Evolutionary conservation across 2,113 vertebrate genomes (phyloP).

Genomic region (Colossoma macropomum): DNA sequence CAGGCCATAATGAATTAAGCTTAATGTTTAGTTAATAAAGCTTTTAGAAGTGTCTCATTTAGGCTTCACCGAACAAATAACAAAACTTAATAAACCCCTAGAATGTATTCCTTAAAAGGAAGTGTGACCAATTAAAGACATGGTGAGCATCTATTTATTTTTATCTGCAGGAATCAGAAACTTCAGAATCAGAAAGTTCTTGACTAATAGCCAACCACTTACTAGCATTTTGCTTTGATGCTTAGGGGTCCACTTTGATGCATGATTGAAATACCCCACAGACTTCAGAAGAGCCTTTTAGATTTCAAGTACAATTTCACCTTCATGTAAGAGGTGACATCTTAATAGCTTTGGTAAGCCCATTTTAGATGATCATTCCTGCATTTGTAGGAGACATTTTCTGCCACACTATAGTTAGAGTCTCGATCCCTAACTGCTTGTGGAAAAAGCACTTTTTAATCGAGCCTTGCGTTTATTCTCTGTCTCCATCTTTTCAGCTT

Average conservation of each 20-base stretch:
- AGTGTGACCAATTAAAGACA: too few relatives aligned
- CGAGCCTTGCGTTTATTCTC: neutral
- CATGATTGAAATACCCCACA: neutral
- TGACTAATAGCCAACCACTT: neutral
- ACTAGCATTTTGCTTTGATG: neutral
- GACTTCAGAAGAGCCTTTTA: neutral
- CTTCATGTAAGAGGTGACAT: neutral
- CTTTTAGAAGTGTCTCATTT: too few relatives aligned
- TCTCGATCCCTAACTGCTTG: neutral
- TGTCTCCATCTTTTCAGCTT: neutral
- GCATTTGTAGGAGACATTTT: neutral
- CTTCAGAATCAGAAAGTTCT: too few relatives aligned
- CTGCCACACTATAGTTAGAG: neutral
- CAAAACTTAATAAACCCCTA: too few relatives aligned
- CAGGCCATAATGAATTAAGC: too few relatives aligned
- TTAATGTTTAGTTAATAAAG: too few relatives aligned
- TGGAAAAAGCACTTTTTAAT: neutral
- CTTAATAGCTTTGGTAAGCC: neutral
- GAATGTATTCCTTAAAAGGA: too few relatives aligned
- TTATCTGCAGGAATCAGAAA: neutral
- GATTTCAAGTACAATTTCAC: neutral
- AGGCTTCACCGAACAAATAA: too few relatives aligned
- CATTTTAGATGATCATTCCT: neutral
- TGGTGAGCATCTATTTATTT: neutral
- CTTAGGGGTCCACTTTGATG: neutral